phyloP scores from a whole-genome alignment of 2,113 vertebrate species.

The Colossoma macropomum region DNA sequence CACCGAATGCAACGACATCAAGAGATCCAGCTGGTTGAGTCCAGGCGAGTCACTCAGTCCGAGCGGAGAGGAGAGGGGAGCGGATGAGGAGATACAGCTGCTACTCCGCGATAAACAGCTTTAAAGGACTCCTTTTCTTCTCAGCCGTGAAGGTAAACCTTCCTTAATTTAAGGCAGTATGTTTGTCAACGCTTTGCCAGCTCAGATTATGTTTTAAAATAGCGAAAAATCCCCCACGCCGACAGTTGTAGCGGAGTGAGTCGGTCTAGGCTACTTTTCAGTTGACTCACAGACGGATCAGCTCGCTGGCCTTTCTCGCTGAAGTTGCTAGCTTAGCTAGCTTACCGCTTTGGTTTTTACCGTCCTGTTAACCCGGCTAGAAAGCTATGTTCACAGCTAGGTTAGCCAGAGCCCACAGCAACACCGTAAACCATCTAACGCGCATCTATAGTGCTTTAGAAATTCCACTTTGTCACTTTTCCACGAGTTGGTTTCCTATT shows the following conservation, averaged over 20 bases:
- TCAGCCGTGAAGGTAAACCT: not conserved
- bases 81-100: not conserved
- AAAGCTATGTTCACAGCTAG: no score
- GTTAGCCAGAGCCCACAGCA: not conserved
- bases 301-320: constrained; percentile 25
- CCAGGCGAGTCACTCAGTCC: constrained; percentile 18
- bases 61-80: not conserved
- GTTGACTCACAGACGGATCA: not conserved
- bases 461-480: no score
- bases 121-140: constrained; percentile 24
- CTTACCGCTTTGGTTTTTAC: not conserved
- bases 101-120: constrained; percentile 49
- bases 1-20: constrained; percentile 45
- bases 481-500: no score
- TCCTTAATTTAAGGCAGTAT: not conserved
- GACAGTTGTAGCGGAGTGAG: not conserved
- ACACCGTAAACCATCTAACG: not conserved
- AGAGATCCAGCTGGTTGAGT: constrained; percentile 60
- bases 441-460: no score
- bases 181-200: not conserved
- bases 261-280: not conserved
- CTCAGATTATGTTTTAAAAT: not conserved
- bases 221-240: not conserved
- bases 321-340: constrained; percentile 22
- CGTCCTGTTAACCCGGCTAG: not conserved